phyloP scores from a whole-genome alignment of 2,797 vertebrate species.

The Rhyacichthys aspro region DNA sequence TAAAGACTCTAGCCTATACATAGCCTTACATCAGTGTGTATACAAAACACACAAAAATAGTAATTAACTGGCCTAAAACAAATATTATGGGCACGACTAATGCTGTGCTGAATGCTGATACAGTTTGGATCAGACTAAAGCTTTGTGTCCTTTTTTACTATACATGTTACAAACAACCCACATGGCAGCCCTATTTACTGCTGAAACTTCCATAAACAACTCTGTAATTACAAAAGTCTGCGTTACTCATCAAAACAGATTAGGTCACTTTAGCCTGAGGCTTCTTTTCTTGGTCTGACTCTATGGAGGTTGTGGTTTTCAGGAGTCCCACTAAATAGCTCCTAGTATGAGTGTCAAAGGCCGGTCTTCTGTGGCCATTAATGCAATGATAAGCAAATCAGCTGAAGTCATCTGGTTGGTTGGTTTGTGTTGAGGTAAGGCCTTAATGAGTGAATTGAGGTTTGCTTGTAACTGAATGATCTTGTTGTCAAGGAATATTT shows the following conservation, averaged over 20 bases:
- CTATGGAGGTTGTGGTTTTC: constrained; percentile 32
- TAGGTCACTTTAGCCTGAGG: constrained; percentile 24
- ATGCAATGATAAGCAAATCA: constrained; percentile 30
- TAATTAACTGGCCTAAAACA: constrained; percentile 19
- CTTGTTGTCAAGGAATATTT: too few species aligned
- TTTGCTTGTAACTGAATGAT: too few species aligned
- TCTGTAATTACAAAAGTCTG: constrained; percentile 43
- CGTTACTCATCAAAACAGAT: constrained; percentile 44
- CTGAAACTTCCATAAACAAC: not conserved
- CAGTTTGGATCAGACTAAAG: not conserved
- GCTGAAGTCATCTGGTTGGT: constrained; percentile 39
- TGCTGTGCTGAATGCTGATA: constrained; percentile 11
- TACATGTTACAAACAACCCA: constrained; percentile 19
- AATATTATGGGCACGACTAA: constrained; percentile 25
- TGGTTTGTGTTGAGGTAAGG: constrained; percentile 20
- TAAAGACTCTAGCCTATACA: constrained; percentile 15
- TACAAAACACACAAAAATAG: constrained; percentile 27
- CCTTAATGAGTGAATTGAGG: not conserved
- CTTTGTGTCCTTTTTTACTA: constrained; percentile 24
- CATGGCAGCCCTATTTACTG: constrained; percentile 9
- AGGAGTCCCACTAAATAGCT: constrained; percentile 27
- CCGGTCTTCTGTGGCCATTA: constrained; percentile 23
- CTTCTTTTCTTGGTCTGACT: constrained; percentile 9
- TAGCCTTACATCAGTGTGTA: constrained; percentile 18
- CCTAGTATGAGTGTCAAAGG: constrained; percentile 13